phyloP scores from a whole-genome alignment of 1,140 invertebrate species.

The Oryctes rhinoceros region DNA sequence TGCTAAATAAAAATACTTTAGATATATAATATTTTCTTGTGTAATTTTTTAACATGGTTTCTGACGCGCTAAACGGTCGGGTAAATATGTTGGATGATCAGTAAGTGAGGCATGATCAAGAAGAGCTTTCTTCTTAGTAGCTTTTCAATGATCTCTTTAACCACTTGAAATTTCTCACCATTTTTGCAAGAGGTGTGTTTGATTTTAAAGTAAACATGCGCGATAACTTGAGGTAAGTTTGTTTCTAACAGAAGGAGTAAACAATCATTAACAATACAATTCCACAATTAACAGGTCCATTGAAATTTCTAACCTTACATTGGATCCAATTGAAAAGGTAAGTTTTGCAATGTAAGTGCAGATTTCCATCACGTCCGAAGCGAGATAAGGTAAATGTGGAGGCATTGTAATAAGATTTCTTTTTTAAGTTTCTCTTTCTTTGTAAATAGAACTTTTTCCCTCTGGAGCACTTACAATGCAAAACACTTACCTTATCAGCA shows the following conservation, averaged over 20 bases:
- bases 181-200: too few relatives aligned
- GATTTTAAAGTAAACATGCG: too few relatives aligned
- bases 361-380: neutral
- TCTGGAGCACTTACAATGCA: slow-evolving; percentile 59
- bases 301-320: too few relatives aligned
- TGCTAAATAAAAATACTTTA: neutral
- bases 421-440: slow-evolving; percentile 36
- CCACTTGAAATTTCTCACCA: too few relatives aligned
- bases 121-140: too few relatives aligned
- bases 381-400: slow-evolving; percentile 43
- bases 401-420: slow-evolving; percentile 25
- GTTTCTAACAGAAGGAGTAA: too few relatives aligned
- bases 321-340: slow-evolving; percentile 37
- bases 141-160: too few relatives aligned
- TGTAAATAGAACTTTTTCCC: neutral
- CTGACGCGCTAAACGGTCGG: too few relatives aligned
- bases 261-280: too few relatives aligned
- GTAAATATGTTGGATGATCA: too few relatives aligned
- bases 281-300: neutral
- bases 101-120: too few relatives aligned
- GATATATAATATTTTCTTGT: neutral
- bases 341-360: slow-evolving; percentile 53
- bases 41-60: neutral
- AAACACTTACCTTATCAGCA: slow-evolving; percentile 60
- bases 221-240: too few relatives aligned